These are phyloP conservation scores for Delphinus delphis DNA, from an alignment of 2,113 vertebrate genomes.

Conservation along the genomic window DNA sequence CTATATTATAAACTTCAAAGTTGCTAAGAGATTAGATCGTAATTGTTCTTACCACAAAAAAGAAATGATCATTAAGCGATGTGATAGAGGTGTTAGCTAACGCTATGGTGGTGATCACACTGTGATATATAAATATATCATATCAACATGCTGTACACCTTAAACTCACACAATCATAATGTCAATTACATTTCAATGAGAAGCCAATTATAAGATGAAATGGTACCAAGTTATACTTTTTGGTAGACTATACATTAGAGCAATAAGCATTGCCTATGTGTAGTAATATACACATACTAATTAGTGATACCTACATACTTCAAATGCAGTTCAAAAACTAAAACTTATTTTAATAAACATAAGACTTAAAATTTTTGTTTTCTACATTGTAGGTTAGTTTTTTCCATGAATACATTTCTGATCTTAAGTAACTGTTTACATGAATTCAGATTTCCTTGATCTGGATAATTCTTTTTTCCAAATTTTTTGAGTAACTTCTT, in stretches of 20 bases:
- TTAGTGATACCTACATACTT: background rate
- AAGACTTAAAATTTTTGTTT: conserved; percentile 42
- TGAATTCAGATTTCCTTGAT: conserved; percentile 29
- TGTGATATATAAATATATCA: background rate
- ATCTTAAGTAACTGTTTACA: conserved; percentile 30
- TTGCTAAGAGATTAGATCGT: background rate
- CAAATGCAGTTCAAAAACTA: background rate
- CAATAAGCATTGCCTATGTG: background rate
- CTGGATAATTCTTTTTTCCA: background rate
- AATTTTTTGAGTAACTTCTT: conserved; percentile 32
- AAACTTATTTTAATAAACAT: conserved; percentile 27
- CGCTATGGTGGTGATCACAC: background rate
- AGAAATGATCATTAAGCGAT: background rate
- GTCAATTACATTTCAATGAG: background rate
- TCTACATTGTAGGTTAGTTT: conserved; percentile 12
- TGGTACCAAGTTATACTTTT: background rate
- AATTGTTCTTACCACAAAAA: background rate
- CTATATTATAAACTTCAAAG: background rate
- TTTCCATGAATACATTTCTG: conserved; percentile 55
- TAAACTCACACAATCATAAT: background rate
- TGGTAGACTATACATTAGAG: background rate
- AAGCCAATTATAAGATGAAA: background rate
- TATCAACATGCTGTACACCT: background rate
- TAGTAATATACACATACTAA: background rate
- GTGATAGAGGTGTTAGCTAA: background rate